Evolutionary conservation across 1,140 invertebrate genomes (phyloP).

Genomic region (Leptonema lineaticorne): DNA sequence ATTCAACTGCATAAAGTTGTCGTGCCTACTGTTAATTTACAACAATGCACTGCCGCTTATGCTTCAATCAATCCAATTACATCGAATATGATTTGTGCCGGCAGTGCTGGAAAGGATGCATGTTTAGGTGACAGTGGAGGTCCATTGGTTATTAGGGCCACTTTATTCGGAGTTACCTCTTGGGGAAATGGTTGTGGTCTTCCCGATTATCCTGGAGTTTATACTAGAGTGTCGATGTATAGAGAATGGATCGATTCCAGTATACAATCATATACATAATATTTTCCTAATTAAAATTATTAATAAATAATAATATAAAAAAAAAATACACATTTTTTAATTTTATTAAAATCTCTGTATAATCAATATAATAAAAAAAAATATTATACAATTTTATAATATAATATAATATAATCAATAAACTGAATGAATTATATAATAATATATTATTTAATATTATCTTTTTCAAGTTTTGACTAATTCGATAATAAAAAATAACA

Average conservation of each 20-base stretch:
- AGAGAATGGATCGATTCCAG: constrained; percentile 50
- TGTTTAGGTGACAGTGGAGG: constrained; percentile 49
- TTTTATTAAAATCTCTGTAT: too few relatives aligned
- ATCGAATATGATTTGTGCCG: constrained; percentile 57
- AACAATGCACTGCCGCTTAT: constrained; percentile 44
- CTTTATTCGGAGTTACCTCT: constrained; percentile 52
- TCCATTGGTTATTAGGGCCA: constrained; percentile 42
- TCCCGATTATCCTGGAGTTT: constrained; percentile 61
- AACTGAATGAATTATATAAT: too few relatives aligned
- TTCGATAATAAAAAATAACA: too few relatives aligned
- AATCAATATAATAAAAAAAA: too few relatives aligned
- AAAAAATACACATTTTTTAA: too few relatives aligned
- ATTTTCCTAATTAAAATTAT: too few relatives aligned
- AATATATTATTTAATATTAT: too few relatives aligned
- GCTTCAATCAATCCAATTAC: constrained; percentile 43
- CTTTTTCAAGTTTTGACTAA: too few relatives aligned
- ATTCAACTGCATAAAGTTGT: constrained; percentile 47
- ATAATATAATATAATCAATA: too few relatives aligned
- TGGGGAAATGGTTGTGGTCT: constrained; percentile 53
- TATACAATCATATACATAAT: too few relatives aligned
- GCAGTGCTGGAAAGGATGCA: constrained; percentile 45
- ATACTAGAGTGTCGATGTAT: constrained; percentile 55
- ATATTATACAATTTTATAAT: too few relatives aligned
- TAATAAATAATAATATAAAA: too few relatives aligned
- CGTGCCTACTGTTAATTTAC: constrained; percentile 45